Percentiles rank a stretch among this genome's conserved stretches.
Conservation (phyloP, 1,140 invertebrate species). For the Hypothenemus hampei region DNA sequence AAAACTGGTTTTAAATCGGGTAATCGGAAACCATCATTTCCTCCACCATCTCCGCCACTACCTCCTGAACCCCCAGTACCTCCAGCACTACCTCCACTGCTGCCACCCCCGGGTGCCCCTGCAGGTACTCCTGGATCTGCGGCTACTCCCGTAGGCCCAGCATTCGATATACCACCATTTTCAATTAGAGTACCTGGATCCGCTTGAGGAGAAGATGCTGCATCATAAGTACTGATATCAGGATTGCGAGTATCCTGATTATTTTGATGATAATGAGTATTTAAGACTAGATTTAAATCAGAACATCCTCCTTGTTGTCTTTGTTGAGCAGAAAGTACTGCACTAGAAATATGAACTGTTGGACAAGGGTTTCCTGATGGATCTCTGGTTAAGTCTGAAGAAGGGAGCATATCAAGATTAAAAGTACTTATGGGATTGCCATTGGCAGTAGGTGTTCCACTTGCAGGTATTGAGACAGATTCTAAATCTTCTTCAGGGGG, state of each 20-base stretch:
- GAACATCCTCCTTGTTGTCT: constrained; percentile 38
- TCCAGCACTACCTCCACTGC: constrained; percentile 11
- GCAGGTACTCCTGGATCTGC: constrained; percentile 12
- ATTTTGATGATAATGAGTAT: constrained; percentile 41
- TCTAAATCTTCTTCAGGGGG: constrained; percentile 8
- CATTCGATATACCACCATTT: constrained; percentile 13
- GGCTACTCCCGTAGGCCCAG: constrained; percentile 8
- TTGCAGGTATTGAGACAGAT: constrained; percentile 6
- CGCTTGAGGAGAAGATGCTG: constrained; percentile 4
- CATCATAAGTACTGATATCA: constrained; percentile 31
- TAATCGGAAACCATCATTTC: constrained; percentile 29
- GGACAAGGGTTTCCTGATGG: constrained; percentile 31
- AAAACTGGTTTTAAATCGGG: constrained; percentile 40
- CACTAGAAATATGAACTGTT: constrained; percentile 37
- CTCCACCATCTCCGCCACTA: constrained; percentile 44
- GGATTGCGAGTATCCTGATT: constrained; percentile 30
- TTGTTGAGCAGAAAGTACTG: constrained; percentile 31
- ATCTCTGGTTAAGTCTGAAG: constrained; percentile 18
- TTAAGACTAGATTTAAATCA: constrained; percentile 42
- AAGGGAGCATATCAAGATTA: constrained; percentile 35
- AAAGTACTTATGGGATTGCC: constrained; percentile 32
- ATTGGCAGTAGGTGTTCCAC: background rate
- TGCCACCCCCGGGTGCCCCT: constrained; percentile 2
- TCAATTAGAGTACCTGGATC: constrained; percentile 11
- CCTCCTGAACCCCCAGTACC: constrained; percentile 43